Evolutionary conservation across 2,888 invertebrate genomes (phyloP).

Genomic region (Clepsis dumicolana): DNA sequence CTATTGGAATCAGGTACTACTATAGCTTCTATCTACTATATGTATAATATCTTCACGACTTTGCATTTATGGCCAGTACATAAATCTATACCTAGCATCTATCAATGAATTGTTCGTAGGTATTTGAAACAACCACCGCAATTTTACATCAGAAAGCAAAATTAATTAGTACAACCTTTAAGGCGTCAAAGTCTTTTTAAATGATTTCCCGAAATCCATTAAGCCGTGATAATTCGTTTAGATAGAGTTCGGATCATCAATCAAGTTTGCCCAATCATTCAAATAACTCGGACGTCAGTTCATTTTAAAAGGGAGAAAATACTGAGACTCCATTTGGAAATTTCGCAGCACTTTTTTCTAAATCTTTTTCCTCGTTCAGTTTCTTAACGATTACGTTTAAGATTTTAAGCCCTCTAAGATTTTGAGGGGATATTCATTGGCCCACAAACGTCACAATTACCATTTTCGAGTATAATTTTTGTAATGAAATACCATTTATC

Average conservation of each 20-base stretch:
- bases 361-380: no score
- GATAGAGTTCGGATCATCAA: conserved; percentile 11
- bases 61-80: no score
- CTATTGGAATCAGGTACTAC: no score
- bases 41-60: no score
- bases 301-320: neutral
- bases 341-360: neutral
- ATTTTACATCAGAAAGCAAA: neutral
- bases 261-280: conserved; percentile 15
- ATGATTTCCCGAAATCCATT: conserved; percentile 14
- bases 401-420: no score
- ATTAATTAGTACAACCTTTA: neutral
- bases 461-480: no score
- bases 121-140: neutral
- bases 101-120: no score
- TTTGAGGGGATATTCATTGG: no score
- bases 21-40: no score
- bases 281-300: conserved; percentile 13
- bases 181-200: conserved; percentile 11
- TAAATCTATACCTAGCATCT: no score
- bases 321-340: neutral
- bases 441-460: no score
- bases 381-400: no score
- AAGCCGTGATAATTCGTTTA: conserved; percentile 21
- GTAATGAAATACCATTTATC: conserved; percentile 28